Evolutionary conservation across 2,797 vertebrate genomes (phyloP).

Genomic region (Spinibarbus caldwelli): DNA sequence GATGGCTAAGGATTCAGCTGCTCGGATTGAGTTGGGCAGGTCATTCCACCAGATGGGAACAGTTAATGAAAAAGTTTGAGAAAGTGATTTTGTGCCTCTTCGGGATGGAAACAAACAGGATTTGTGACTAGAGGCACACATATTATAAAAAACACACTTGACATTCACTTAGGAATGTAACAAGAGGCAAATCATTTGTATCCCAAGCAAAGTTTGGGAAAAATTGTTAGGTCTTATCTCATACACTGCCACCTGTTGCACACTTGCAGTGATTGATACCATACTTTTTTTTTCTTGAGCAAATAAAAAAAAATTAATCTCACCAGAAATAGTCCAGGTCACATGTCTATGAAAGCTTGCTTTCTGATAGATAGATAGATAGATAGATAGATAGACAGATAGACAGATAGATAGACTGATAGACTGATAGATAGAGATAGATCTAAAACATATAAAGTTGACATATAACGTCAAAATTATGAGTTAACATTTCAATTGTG

Average conservation of each 20-base stretch:
- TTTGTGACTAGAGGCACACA: neutral
- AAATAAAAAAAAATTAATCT: conserved; percentile 68
- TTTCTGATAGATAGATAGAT: neutral
- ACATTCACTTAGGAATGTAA: neutral
- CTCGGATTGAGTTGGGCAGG: no score
- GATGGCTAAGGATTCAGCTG: no score
- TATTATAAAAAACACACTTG: neutral
- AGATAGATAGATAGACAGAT: no score
- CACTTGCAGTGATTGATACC: conserved; percentile 56
- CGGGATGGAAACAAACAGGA: no score
- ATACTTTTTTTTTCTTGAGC: conserved; percentile 62
- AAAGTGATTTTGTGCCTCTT: no score
- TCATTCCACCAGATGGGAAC: no score
- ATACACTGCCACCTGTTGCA: conserved; percentile 53
- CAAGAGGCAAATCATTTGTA: neutral
- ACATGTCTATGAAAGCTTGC: neutral
- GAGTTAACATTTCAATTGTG: neutral
- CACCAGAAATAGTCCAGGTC: neutral
- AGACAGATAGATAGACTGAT: no score
- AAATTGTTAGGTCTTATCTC: conserved; percentile 70
- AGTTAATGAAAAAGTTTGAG: no score
- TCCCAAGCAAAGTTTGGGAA: conserved; percentile 72
- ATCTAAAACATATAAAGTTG: no score
- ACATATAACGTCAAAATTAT: neutral
- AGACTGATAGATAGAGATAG: no score